Conservation (phyloP, 2,888 invertebrate species). For the Catonia carolina region DNA sequence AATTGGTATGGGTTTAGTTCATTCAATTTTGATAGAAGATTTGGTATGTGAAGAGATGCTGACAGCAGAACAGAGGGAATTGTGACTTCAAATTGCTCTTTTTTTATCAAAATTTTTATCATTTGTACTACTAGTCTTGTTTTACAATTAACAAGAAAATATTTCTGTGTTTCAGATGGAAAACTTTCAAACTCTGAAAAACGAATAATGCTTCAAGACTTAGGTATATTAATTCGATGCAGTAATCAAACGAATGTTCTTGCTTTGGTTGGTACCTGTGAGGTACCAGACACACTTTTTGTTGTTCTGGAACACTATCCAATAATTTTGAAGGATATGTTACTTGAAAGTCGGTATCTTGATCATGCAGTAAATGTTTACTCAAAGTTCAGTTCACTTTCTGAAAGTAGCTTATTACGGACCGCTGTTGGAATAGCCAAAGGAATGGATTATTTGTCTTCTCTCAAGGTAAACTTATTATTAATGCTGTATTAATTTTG, state of each 20-base stretch:
- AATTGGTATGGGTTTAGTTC: too few relatives aligned
- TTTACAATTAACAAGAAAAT: too few relatives aligned
- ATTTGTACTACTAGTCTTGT: too few relatives aligned
- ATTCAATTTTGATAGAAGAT: too few relatives aligned
- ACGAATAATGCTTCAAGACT: constrained; percentile 56
- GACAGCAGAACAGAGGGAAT: too few relatives aligned
- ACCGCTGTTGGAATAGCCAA: constrained; percentile 59
- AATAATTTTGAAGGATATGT: constrained; percentile 60
- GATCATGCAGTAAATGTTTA: constrained; percentile 49
- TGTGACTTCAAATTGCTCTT: too few relatives aligned
- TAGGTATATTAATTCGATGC: constrained; percentile 62
- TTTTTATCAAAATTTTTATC: too few relatives aligned
- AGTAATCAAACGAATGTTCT: constrained; percentile 65
- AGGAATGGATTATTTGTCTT: constrained; percentile 64
- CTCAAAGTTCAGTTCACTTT: constrained; percentile 48
- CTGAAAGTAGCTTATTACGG: constrained; percentile 57
- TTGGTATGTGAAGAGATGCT: too few relatives aligned
- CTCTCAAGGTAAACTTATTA: constrained; percentile 52
- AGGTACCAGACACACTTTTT: constrained; percentile 66
- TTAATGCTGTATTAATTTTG: too few relatives aligned
- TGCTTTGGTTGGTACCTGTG: constrained; percentile 70
- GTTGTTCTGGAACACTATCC: constrained; percentile 65
- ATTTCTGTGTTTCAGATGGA: constrained; percentile 46
- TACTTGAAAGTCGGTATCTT: constrained; percentile 52
- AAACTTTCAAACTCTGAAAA: constrained; percentile 45